Percentiles rank a stretch among this genome's conserved stretches.
phyloP scores from a whole-genome alignment of 2,888 invertebrate genomes.

The Mythimna loreyi region DNA sequence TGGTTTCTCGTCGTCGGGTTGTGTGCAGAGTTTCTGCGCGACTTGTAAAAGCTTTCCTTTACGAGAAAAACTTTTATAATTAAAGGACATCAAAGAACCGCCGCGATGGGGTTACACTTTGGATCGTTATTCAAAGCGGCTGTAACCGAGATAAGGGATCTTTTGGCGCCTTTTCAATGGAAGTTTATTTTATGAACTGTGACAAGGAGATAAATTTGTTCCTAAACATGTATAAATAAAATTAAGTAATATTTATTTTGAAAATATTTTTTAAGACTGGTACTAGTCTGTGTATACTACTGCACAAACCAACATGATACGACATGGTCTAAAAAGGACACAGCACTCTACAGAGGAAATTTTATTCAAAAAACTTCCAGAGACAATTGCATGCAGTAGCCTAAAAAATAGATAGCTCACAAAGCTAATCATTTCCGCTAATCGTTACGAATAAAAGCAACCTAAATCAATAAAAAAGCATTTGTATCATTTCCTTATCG shows the following conservation, averaged over 20 bases:
- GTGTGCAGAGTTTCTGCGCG: slow-evolving; percentile 70
- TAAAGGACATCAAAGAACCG: slow-evolving; percentile 89
- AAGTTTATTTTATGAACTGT: slow-evolving; percentile 86
- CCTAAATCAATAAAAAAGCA: slow-evolving; percentile 38
- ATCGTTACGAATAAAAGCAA: slow-evolving; percentile 3
- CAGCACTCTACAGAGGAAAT: neutral
- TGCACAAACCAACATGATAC: neutral
- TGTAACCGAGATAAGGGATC: slow-evolving; percentile 87
- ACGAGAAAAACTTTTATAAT: slow-evolving; percentile 89
- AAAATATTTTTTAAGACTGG: neutral
- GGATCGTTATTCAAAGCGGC: slow-evolving; percentile 88
- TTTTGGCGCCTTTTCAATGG: slow-evolving; percentile 83
- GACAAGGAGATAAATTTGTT: slow-evolving; percentile 79
- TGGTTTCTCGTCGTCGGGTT: slow-evolving; percentile 60
- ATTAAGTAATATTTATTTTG: slow-evolving; percentile 1
- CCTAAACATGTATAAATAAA: slow-evolving; percentile 47
- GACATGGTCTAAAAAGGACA: neutral
- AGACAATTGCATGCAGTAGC: neutral
- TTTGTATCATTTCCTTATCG: slow-evolving; percentile 51
- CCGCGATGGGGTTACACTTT: slow-evolving; percentile 88
- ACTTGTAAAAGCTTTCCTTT: slow-evolving; percentile 81
- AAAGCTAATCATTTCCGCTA: neutral
- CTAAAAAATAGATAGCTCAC: slow-evolving; percentile 1
- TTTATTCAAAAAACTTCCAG: neutral
- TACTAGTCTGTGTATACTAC: neutral